Conservation (phyloP, 2,888 invertebrate genomes). For the Aphidius colemani region DNA sequence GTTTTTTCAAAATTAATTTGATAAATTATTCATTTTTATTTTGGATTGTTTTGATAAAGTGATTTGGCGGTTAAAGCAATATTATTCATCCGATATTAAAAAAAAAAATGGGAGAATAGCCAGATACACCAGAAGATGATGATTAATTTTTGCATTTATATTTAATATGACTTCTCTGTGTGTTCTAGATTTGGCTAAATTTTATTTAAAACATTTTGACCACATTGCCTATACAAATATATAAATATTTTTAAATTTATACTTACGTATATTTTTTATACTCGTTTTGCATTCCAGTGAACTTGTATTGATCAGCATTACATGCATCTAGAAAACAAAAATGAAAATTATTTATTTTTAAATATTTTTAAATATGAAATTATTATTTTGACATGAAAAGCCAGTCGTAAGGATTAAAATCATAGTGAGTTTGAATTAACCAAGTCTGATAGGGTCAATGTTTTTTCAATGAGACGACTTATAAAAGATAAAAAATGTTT, state of each 20-base stretch:
- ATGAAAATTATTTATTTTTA: neutral
- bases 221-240: constrained; percentile 20
- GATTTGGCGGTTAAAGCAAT: neutral
- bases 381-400: constrained; percentile 26
- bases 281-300: constrained; percentile 28
- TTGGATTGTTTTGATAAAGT: no score
- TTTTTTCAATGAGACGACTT: constrained; percentile 25
- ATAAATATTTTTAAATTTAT: constrained; percentile 8
- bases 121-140: constrained; percentile 18
- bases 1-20: no score
- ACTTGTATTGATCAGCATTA: constrained; percentile 32
- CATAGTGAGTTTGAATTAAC: constrained; percentile 19
- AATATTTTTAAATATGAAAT: no score
- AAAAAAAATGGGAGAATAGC: constrained; percentile 19
- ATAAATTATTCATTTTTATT: no score
- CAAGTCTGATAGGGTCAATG: constrained; percentile 31
- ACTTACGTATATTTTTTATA: constrained; percentile 3
- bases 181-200: constrained; percentile 21
- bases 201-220: constrained; percentile 21
- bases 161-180: neutral
- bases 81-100: constrained; percentile 5
- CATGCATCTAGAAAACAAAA: constrained; percentile 30
- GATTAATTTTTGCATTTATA: constrained; percentile 16
- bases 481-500: constrained; percentile 6
- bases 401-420: constrained; percentile 19